These are phyloP conservation scores for Craterocephalus amniculus DNA, from an alignment of 2,797 vertebrate species.

Conservation along the genomic window DNA sequence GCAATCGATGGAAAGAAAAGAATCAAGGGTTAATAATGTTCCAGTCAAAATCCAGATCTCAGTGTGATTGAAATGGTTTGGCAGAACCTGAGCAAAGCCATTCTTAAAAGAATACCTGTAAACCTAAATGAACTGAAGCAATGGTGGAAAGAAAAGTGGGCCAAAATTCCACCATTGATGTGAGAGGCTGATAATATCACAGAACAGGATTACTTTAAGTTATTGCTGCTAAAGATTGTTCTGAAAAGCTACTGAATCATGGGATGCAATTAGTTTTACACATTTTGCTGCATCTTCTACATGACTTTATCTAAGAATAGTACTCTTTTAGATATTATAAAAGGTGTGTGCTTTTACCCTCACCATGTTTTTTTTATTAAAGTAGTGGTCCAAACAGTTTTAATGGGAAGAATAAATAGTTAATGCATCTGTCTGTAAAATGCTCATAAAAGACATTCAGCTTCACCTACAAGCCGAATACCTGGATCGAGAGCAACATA, in stretches of 20 bases:
- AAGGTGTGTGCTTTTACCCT: not conserved
- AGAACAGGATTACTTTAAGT: not conserved
- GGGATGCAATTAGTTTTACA: not conserved
- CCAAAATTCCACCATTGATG: not conserved
- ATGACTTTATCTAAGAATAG: not conserved
- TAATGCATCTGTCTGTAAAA: conserved; percentile 14
- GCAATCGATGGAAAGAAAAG: not conserved
- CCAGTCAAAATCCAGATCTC: not conserved
- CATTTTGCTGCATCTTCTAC: not conserved
- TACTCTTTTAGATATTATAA: not conserved
- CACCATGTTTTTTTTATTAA: not conserved
- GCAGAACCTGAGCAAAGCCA: not conserved
- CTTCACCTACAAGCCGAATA: not conserved
- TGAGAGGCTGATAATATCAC: not conserved
- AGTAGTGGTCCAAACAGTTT: not conserved
- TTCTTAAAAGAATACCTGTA: not conserved
- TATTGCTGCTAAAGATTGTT: not conserved
- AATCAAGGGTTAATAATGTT: not conserved
- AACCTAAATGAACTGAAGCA: not conserved
- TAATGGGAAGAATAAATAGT: not conserved
- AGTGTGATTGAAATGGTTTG: not conserved
- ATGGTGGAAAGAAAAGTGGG: not conserved
- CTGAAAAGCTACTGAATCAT: not conserved
- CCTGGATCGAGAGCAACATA: conserved; percentile 8
- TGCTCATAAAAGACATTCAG: conserved; percentile 8